A percentile compares a stretch with the other conserved stretches of the same genome.
Evolutionary conservation across 2,888 invertebrate genomes (phyloP).

Genomic region (Callosobruchus maculatus): DNA sequence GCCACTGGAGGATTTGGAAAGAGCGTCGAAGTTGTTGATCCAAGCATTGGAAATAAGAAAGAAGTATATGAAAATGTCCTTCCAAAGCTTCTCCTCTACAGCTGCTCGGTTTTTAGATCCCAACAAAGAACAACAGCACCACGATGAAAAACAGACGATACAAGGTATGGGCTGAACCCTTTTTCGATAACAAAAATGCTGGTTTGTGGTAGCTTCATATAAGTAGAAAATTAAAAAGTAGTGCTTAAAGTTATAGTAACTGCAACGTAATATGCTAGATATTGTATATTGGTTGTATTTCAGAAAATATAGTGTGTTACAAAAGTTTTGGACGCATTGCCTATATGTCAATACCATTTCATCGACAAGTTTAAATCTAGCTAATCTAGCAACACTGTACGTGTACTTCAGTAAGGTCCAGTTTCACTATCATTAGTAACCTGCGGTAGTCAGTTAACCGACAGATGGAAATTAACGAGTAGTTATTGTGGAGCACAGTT

Average conservation of each 20-base stretch:
- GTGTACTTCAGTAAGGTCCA: no score
- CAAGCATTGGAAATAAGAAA: constrained; percentile 88
- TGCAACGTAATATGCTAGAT: no score
- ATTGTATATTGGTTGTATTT: no score
- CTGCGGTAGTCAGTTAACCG: no score
- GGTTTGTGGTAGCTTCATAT: background rate
- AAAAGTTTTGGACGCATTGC: no score
- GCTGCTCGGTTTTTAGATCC: constrained; percentile 81
- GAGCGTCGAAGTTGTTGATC: constrained; percentile 83
- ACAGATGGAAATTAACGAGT: no score
- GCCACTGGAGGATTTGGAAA: constrained; percentile 88
- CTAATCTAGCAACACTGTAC: no score
- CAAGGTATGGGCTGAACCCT: constrained; percentile 60
- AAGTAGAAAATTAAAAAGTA: background rate
- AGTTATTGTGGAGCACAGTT: no score
- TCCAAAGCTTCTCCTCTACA: constrained; percentile 82
- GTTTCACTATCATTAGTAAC: no score
- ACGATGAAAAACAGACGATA: constrained; percentile 70
- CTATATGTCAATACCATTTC: no score
- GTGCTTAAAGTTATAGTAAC: background rate
- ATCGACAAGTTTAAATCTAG: no score
- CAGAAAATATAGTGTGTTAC: no score
- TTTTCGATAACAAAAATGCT: constrained; percentile 5
- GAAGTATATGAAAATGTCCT: constrained; percentile 88
- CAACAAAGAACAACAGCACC: constrained; percentile 55